Conservation (phyloP, 2,888 invertebrate genomes). For the Dolichopus griseipennis region DNA sequence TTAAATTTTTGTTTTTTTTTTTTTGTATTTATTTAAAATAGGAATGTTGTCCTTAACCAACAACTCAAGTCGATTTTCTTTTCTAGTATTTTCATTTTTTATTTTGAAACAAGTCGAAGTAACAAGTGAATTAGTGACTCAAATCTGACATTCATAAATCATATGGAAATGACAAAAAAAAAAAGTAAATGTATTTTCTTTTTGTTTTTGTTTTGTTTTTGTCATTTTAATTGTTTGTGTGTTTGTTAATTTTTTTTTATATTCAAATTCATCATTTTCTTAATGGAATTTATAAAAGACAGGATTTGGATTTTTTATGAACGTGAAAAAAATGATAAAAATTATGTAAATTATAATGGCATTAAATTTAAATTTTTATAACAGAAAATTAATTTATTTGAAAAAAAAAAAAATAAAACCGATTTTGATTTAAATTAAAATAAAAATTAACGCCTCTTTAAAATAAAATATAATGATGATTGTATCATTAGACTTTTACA, state of each 20-base stretch:
- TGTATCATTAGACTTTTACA: too few species aligned
- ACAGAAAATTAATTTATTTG: too few species aligned
- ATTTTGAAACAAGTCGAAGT: background rate
- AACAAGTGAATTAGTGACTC: slow-evolving; percentile 1
- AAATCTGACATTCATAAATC: slow-evolving; percentile 6
- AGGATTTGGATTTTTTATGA: too few species aligned
- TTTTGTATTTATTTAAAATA: background rate
- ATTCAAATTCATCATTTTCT: background rate
- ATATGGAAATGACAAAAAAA: background rate
- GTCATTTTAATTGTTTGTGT: background rate
- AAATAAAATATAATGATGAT: too few species aligned
- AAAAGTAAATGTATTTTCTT: background rate
- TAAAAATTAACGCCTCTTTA: too few species aligned
- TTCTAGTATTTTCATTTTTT: background rate
- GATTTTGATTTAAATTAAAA: too few species aligned
- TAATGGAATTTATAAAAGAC: background rate
- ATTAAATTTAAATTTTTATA: too few species aligned
- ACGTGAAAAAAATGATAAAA: too few species aligned
- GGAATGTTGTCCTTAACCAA: slow-evolving; percentile 3
- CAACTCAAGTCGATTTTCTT: background rate
- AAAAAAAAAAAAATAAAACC: too few species aligned
- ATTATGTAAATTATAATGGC: too few species aligned
- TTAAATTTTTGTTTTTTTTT: background rate
- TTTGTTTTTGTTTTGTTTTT: background rate
- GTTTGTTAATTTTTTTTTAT: background rate